phyloP scores from a whole-genome alignment of 2,888 invertebrate species.

The Pyrochroa serraticornis region DNA sequence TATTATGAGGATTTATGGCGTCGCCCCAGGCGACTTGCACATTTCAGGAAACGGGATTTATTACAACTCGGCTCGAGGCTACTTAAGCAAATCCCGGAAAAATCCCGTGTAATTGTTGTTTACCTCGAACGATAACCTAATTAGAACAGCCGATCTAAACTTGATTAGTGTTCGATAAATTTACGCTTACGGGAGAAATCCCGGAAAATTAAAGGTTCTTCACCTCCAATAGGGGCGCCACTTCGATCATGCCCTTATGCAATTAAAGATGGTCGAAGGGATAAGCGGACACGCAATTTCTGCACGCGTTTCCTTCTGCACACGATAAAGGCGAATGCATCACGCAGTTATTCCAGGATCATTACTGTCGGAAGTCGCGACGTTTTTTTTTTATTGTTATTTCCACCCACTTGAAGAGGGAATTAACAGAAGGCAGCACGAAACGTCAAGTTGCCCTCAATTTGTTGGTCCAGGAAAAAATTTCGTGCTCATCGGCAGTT shows the following conservation, averaged over 20 bases:
- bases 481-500: no score
- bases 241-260: slow-evolving; percentile 31
- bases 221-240: background rate
- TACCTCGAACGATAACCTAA: no score
- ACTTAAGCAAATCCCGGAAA: slow-evolving; percentile 8
- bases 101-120: no score
- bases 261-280: slow-evolving; percentile 29
- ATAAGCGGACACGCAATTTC: slow-evolving; percentile 26
- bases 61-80: slow-evolving; percentile 22
- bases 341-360: background rate
- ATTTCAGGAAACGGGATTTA: slow-evolving; percentile 43
- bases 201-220: background rate
- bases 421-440: no score
- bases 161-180: no score
- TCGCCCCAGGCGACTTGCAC: slow-evolving; percentile 38
- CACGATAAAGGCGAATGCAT: background rate
- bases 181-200: background rate
- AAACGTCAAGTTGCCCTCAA: no score
- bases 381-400: background rate
- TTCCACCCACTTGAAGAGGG: no score
- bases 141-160: no score
- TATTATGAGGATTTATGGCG: slow-evolving; percentile 43
- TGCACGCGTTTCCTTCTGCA: slow-evolving; percentile 23
- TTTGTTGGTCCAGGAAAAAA: no score
- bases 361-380: background rate